Evolutionary conservation across 2,113 vertebrate species (phyloP), one percentile per base, ranked within the genome.

Genomic region (Oreochromis niloticus): DNA sequence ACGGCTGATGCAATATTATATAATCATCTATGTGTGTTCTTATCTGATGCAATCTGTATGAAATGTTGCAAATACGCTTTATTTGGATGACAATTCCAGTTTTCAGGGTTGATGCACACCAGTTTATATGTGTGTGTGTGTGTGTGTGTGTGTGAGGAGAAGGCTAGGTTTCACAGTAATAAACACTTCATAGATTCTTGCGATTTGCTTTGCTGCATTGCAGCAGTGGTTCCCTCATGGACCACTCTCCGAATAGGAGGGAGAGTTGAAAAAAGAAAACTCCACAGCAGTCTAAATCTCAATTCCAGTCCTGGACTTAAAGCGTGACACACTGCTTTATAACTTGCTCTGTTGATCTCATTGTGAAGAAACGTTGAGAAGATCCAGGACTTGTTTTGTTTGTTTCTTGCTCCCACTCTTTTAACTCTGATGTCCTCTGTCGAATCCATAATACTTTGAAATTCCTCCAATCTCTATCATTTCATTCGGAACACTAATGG

Each of bases 201-300:
- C 8, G 41, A 94, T 95, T 96, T 95, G 94, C 90, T 96, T 95
- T 96, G 94, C 95, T 96, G 96, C 96, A 97, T 94, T 97, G 96
- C 96, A 96, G 96, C 92, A 94, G 87, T 85, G 34, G 59, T 91
- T 94, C 84, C 86, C 90, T 94, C 81, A 6, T 73, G 89, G 86
- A 59, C 82, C 34, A 81, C 71, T 88, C 80, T 82, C 86, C 87
- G 43, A 82, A 79, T 86, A 92, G 83, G 84, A 91, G 88, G 48
- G 92, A 93, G 89, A 75, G 81, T 59, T 52, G 39, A 86, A 88
- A 41, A 66, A 32, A 85, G 30, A 6, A 36, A 81, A 54, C 6
- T 50, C 81, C 32, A 75, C 84, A 34, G 75, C 48, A 39, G 83
- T 82, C 19, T 43, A 59, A 82, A 80, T 27, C 80, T 39, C 68